Evolutionary conservation across 2,113 vertebrate species (phyloP).

Genomic region (Boulengeromyrus knoepffleri): DNA sequence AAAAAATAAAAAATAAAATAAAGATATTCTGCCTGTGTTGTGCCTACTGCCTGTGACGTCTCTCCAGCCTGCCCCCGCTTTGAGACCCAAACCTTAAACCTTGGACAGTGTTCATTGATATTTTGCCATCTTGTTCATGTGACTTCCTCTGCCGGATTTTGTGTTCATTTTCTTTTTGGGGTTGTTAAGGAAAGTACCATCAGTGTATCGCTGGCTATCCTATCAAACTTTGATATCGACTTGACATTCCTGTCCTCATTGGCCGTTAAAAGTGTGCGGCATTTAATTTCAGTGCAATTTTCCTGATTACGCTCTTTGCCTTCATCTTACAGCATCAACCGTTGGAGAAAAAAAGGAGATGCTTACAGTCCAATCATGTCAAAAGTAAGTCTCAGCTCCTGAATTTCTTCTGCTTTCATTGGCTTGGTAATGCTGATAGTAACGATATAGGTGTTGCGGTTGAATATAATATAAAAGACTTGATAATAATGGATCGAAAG

Average conservation of each 20-base stretch:
- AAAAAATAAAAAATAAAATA: too few relatives aligned
- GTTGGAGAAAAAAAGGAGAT: not conserved
- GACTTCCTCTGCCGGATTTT: not conserved
- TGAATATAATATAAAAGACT: not conserved
- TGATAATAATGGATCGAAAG: not conserved
- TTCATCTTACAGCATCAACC: not conserved
- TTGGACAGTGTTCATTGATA: not conserved
- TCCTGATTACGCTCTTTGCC: not conserved
- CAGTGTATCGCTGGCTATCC: not conserved
- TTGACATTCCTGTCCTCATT: not conserved
- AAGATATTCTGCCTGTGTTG: too few relatives aligned
- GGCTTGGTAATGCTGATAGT: not conserved
- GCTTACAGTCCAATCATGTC: not conserved
- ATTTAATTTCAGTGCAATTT: not conserved
- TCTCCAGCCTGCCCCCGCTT: not conserved
- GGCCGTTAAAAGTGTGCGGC: not conserved
- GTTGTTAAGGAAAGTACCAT: not conserved
- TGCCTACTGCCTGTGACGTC: too few relatives aligned
- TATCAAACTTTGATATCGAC: not conserved
- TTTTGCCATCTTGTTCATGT: not conserved
- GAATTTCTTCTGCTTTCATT: not conserved
- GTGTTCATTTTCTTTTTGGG: not conserved
- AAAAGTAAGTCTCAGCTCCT: not conserved
- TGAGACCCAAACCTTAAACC: not conserved
- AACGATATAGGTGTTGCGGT: not conserved